These are phyloP conservation scores for Peromyscus polionotus DNA, from an alignment of 2,113 vertebrate species.

Conservation along the genomic window DNA sequence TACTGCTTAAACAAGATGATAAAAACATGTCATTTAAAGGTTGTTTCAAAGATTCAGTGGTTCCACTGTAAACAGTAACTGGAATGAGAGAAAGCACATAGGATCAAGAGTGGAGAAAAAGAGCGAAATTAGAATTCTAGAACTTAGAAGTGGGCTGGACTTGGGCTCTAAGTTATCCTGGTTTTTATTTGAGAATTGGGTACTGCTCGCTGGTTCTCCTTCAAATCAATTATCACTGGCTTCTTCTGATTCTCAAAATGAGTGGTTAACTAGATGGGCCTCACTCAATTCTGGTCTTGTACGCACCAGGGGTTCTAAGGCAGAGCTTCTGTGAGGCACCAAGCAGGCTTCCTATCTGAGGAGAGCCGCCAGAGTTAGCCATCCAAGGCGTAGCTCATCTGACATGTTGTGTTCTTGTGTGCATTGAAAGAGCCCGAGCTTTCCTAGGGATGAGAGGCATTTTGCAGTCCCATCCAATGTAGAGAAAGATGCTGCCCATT, in stretches of 20 bases:
- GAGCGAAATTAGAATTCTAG: slow-evolving; percentile 43
- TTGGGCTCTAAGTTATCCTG: not conserved
- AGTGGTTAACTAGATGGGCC: not conserved
- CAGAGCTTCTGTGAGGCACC: not conserved
- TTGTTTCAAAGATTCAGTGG: slow-evolving; percentile 39
- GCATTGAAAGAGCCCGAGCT: slow-evolving; percentile 39
- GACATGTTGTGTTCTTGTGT: not conserved
- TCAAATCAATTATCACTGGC: not conserved
- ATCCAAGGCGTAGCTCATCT: not conserved
- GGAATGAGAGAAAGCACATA: not conserved
- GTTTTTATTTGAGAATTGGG: slow-evolving; percentile 9
- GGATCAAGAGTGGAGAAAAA: not conserved
- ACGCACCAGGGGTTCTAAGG: not conserved
- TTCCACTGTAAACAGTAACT: not conserved
- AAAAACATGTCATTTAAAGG: slow-evolving; percentile 13
- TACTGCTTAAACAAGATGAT: slow-evolving; percentile 10
- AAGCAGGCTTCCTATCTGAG: not conserved
- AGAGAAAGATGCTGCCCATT: slow-evolving; percentile 19
- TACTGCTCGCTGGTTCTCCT: not conserved
- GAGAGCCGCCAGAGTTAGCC: slow-evolving; percentile 1
- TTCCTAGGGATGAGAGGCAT: slow-evolving; percentile 9
- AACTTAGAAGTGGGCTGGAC: slow-evolving; percentile 10
- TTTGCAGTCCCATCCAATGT: not conserved
- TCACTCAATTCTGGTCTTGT: not conserved
- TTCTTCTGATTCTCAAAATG: not conserved